A percentile compares a stretch with the other conserved stretches of the same genome.
These are phyloP conservation scores for Xanthia togata DNA, from an alignment of 2,888 invertebrate genomes.

Conservation along the genomic window DNA sequence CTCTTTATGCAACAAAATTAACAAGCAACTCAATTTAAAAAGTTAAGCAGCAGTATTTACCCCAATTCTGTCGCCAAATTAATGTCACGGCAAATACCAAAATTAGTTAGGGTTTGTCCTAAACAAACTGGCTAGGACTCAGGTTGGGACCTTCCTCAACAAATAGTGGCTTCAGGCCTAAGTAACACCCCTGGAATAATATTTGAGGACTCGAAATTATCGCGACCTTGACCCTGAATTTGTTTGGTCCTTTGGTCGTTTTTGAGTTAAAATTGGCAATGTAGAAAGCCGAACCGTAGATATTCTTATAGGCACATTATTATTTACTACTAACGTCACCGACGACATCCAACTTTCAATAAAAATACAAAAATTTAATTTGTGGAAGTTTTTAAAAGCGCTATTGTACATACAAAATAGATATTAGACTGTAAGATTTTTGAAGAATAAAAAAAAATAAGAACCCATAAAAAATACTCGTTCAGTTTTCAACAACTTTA, in stretches of 20 bases:
- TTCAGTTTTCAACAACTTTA: neutral
- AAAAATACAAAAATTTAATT: neutral
- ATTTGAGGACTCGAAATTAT: conserved; percentile 58
- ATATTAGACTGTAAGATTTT: no score
- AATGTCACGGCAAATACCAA: conserved; percentile 56
- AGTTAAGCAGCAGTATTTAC: conserved; percentile 48
- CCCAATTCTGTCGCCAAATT: conserved; percentile 45
- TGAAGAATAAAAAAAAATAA: no score
- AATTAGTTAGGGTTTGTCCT: conserved; percentile 62
- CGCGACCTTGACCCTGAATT: conserved; percentile 9
- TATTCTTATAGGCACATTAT: neutral
- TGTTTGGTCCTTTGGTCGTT: neutral
- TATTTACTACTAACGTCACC: neutral
- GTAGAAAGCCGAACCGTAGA: neutral
- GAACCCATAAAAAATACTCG: neutral
- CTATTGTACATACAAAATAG: no score
- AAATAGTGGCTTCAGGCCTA: conserved; percentile 51
- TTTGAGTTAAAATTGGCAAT: conserved; percentile 4
- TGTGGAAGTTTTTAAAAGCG: no score
- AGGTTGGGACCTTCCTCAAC: conserved; percentile 48
- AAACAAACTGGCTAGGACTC: conserved; percentile 61
- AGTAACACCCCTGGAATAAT: conserved; percentile 52
- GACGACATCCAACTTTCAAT: neutral
- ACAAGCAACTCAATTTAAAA: conserved; percentile 50
- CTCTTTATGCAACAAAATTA: conserved; percentile 36